Percentiles rank a stretch among this genome's conserved stretches.
phyloP scores from a whole-genome alignment of 2,888 invertebrate genomes.

The Scaptomyza reducta region DNA sequence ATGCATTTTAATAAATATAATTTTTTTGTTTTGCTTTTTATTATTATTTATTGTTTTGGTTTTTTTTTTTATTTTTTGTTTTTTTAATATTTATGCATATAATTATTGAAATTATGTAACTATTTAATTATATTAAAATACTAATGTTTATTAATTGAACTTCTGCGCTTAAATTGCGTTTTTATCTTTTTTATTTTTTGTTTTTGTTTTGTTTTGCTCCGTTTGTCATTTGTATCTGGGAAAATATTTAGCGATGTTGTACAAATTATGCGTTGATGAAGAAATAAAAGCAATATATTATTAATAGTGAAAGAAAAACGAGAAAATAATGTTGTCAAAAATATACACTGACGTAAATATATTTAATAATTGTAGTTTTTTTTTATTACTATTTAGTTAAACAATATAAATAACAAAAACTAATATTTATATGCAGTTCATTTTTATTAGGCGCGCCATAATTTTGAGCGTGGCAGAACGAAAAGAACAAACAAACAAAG shows the following conservation, averaged over 20 bases:
- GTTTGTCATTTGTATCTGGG: constrained; percentile 17
- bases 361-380: neutral
- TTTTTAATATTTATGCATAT: constrained; percentile 35
- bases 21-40: constrained; percentile 12
- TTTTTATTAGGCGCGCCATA: constrained; percentile 36
- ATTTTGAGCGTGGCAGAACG: constrained; percentile 51
- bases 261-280: constrained; percentile 22
- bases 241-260: constrained; percentile 1
- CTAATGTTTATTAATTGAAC: constrained; percentile 81
- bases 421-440: constrained; percentile 40
- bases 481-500: constrained; percentile 14
- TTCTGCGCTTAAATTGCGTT: constrained; percentile 71
- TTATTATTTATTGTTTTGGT: constrained; percentile 6
- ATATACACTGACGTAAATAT: neutral
- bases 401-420: constrained; percentile 68
- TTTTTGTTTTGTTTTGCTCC: constrained; percentile 1
- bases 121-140: constrained; percentile 69
- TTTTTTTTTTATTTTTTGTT: constrained; percentile 26
- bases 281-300: constrained; percentile 13
- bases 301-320: constrained; percentile 24
- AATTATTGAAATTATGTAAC: constrained; percentile 67
- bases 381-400: constrained; percentile 54
- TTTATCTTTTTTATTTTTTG: constrained; percentile 22
- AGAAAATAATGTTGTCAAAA: neutral
- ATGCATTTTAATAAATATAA: constrained; percentile 32